These are phyloP conservation scores for Rhinophrynus dorsalis DNA, from an alignment of 2,797 vertebrate genomes.

Conservation along the genomic window DNA sequence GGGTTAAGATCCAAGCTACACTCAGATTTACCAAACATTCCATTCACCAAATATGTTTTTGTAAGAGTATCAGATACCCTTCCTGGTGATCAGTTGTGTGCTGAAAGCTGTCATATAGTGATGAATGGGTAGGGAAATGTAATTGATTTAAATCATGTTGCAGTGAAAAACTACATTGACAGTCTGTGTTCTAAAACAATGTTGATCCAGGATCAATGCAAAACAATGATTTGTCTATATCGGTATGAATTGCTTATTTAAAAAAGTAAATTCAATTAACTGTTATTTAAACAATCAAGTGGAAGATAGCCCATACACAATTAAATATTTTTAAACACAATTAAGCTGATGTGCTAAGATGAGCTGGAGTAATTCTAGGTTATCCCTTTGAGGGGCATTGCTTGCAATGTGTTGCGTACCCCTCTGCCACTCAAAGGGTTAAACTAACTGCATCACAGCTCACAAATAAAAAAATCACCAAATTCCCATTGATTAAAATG, in stretches of 20 bases:
- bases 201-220: slow-evolving; percentile 19
- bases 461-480: no score
- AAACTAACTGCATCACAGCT: no score
- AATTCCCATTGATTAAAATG: no score
- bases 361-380: no score
- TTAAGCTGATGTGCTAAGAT: no score
- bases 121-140: slow-evolving; percentile 39
- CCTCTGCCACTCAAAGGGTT: no score
- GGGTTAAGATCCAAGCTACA: no score
- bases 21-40: background rate
- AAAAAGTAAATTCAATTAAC: slow-evolving; percentile 12
- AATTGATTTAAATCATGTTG: slow-evolving; percentile 48
- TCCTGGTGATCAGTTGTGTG: slow-evolving; percentile 6
- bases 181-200: slow-evolving; percentile 31
- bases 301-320: no score
- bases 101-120: slow-evolving; percentile 25
- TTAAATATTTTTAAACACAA: no score
- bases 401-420: no score
- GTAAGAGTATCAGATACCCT: background rate
- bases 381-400: no score
- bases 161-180: slow-evolving; percentile 31
- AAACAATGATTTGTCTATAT: slow-evolving; percentile 8
- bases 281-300: background rate
- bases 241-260: background rate
- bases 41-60: background rate